These are phyloP conservation scores for Rotaria macrura DNA, from an alignment of 2,888 invertebrate genomes.

Conservation along the genomic window DNA sequence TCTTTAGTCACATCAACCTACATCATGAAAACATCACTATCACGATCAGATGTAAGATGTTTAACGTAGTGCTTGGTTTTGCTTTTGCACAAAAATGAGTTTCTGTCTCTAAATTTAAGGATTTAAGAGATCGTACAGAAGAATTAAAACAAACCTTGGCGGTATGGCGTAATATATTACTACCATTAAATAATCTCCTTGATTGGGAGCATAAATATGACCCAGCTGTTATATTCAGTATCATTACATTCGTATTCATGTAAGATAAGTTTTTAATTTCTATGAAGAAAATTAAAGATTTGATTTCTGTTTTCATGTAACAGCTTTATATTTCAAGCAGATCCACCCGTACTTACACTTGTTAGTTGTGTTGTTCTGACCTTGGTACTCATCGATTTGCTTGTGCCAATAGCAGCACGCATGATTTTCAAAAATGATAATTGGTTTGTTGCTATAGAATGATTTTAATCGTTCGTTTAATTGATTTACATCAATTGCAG, in stretches of 20 bases:
- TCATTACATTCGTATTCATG: conserved; percentile 14
- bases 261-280: background rate
- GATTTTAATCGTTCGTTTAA: too few relatives aligned
- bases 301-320: background rate
- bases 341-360: conserved; percentile 26
- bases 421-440: conserved; percentile 22
- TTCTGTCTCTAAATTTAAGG: background rate
- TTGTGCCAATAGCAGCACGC: conserved; percentile 18
- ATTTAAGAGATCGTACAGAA: background rate
- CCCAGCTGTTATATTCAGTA: conserved; percentile 21
- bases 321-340: conserved; percentile 23
- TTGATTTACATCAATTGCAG: background rate
- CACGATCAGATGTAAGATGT: background rate
- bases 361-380: conserved; percentile 17
- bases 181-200: conserved; percentile 26
- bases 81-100: background rate
- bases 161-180: conserved; percentile 23
- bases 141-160: conserved; percentile 11
- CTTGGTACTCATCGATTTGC: conserved; percentile 13
- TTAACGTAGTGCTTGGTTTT: background rate
- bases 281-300: background rate
- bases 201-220: conserved; percentile 32
- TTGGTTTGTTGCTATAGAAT: background rate
- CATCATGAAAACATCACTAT: background rate
- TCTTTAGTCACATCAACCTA: background rate